These are phyloP conservation scores for Lytechinus pictus DNA, from an alignment of 35 echinoderm and acorn worm species.

Conservation along the genomic window DNA sequence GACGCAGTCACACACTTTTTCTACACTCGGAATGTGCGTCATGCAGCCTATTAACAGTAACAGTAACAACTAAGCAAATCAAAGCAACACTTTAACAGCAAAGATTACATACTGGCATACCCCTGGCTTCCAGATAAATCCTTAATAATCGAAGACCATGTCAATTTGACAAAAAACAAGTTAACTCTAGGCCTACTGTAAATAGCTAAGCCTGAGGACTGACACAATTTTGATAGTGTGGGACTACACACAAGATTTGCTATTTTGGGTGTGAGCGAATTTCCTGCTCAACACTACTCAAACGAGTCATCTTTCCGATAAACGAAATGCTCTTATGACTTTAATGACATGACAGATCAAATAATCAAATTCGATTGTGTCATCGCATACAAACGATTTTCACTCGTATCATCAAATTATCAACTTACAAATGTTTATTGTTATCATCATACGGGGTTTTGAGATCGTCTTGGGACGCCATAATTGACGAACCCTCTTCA, in stretches of 20 bases:
- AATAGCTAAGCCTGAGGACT: not conserved
- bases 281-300: slow-evolving; percentile 4
- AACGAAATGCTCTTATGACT: not conserved
- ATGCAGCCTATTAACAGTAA: too few relatives aligned
- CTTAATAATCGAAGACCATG: too few relatives aligned
- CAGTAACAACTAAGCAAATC: too few relatives aligned
- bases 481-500: not conserved
- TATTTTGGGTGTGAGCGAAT: slow-evolving; percentile 33
- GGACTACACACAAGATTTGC: not conserved
- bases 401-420: not conserved
- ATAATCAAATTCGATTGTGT: not conserved
- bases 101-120: too few relatives aligned
- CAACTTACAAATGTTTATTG: slow-evolving; percentile 32
- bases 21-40: too few relatives aligned
- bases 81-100: too few relatives aligned
- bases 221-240: not conserved
- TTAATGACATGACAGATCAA: not conserved
- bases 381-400: not conserved
- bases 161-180: too few relatives aligned
- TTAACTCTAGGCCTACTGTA: too few relatives aligned
- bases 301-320: too few relatives aligned
- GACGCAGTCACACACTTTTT: too few relatives aligned
- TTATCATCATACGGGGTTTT: not conserved
- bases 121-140: too few relatives aligned
- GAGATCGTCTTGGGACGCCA: slow-evolving; percentile 23